Conservation (phyloP, 2,797 vertebrate genomes). For the Tinamus major region DNA sequence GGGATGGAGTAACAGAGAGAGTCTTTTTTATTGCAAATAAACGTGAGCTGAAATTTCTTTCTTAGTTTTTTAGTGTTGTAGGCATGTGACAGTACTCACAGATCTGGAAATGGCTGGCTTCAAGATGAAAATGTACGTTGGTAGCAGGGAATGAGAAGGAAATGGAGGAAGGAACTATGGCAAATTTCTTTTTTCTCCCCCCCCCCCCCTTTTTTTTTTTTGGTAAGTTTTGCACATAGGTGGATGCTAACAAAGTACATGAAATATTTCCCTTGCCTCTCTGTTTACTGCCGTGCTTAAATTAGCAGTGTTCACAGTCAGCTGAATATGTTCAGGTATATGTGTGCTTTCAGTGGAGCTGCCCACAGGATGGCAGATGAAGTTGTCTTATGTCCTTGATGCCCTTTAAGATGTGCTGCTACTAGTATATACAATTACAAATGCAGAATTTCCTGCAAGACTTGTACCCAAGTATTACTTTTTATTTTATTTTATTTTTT, state of each 20-base stretch:
- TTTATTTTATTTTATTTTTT: not conserved
- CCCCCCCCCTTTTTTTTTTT: not conserved
- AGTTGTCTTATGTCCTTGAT: fast-evolving
- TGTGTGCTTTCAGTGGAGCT: not conserved
- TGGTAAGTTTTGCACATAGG: not conserved
- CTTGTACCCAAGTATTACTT: not conserved
- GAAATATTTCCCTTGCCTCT: not conserved
- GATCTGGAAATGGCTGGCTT: not conserved
- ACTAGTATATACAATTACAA: not conserved
- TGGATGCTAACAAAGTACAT: not conserved
- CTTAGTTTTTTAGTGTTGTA: not conserved
- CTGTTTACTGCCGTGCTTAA: not conserved
- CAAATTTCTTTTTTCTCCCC: not conserved
- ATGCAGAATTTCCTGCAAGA: not conserved
- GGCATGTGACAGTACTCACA: not conserved
- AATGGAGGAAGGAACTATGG: not conserved
- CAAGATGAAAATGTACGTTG: not conserved
- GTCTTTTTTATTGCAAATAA: not conserved
- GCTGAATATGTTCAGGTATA: fast-evolving
- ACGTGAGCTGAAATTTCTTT: not conserved
- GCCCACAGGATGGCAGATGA: not conserved
- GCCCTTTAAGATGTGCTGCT: not conserved
- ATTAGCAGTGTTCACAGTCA: not conserved
- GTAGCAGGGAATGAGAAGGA: not conserved
- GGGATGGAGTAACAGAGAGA: not conserved